Evolutionary conservation across 2,888 invertebrate genomes (phyloP), one percentile per base, ranked within the genome.

Genomic region (Ophion ellenae): DNA sequence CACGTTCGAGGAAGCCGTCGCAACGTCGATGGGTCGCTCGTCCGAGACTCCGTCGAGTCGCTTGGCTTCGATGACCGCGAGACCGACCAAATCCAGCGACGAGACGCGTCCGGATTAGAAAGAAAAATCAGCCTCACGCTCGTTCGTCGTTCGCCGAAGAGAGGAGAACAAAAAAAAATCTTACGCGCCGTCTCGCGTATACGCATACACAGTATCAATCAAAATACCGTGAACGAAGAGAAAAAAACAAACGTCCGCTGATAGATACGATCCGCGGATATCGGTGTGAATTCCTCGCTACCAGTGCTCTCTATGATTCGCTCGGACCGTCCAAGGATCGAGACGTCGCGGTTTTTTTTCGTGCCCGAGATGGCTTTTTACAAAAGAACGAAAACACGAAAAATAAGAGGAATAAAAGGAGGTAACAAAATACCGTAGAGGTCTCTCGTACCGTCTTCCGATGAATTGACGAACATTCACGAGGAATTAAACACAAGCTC

Each of bases 1-100:
- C 76, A 85, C 82, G 86, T 76, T 82, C 70, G 89, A 90, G 79
- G 80, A 85, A 64, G 78, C 84, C 75, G 88, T 88, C 53, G 14
- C 53, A 89, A 84, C 89, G 84, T 88, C 83, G 53, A 53, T 14
- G 36, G 47, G 40, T 17, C 24, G 67, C 85, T 73, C 63, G 75
- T 69, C 66, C 66, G 73, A 73, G 61, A 17, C 40, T 4, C 7
- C 67, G 36, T 45, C 53, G 61, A 67, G n/a, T n/a, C 45, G 20
- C 2, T 53, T 66, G 17, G 32, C 63, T 61, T 6, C 45, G 28
- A 32, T 11, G 47, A 20, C 36, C 17, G n/a, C 61, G 24, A 17
- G 70, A 70, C 14, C 47, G 47, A 64, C 64, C 69, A 32, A 7
- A 64, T 36, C 14, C 64, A 73, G 36, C 57, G 57, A 40, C 20